phyloP scores from a whole-genome alignment of 2,797 vertebrate species.

The Takifugu ocellatus region DNA sequence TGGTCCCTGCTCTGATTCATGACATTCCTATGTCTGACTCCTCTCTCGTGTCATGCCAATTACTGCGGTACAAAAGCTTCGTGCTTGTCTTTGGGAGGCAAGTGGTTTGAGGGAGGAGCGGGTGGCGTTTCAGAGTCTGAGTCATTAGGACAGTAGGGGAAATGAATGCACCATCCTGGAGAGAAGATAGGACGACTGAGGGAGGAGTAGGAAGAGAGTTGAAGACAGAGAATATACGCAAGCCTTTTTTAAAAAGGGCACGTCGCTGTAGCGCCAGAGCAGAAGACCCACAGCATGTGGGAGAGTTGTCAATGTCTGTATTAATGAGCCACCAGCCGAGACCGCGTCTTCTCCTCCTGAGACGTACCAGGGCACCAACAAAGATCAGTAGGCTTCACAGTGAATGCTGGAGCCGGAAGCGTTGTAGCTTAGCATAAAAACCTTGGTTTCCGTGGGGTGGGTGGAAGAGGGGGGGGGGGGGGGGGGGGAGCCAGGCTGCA shows the following conservation, averaged over 20 bases:
- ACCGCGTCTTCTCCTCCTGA: conserved; percentile 4
- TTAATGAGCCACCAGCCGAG: conserved; percentile 30
- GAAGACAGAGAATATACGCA: conserved; percentile 16
- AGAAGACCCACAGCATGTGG: conserved; percentile 4
- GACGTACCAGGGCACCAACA: neutral
- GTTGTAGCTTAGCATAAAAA: neutral
- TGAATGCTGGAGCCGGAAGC: neutral
- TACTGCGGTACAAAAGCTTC: conserved; percentile 39
- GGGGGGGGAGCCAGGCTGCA: too few relatives aligned
- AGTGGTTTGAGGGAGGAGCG: conserved; percentile 34
- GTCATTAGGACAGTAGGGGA: conserved; percentile 38
- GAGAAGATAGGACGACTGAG: conserved; percentile 6
- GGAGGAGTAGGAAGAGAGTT: conserved; percentile 8
- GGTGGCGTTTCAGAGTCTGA: conserved; percentile 26
- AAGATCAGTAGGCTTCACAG: too few relatives aligned
- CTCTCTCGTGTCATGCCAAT: conserved; percentile 43
- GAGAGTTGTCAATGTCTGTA: conserved; percentile 16
- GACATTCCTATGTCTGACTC: conserved; percentile 12
- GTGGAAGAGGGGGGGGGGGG: too few relatives aligned
- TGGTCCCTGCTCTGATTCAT: neutral
- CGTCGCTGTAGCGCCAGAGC: conserved; percentile 29
- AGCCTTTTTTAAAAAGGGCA: conserved; percentile 52
- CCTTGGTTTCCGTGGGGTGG: too few relatives aligned
- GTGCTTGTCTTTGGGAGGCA: conserved; percentile 41
- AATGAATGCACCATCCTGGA: conserved; percentile 2